Base-by-base conservation (phyloP, 2,888 invertebrate species). In the Cryptus viduatorius region DNA sequence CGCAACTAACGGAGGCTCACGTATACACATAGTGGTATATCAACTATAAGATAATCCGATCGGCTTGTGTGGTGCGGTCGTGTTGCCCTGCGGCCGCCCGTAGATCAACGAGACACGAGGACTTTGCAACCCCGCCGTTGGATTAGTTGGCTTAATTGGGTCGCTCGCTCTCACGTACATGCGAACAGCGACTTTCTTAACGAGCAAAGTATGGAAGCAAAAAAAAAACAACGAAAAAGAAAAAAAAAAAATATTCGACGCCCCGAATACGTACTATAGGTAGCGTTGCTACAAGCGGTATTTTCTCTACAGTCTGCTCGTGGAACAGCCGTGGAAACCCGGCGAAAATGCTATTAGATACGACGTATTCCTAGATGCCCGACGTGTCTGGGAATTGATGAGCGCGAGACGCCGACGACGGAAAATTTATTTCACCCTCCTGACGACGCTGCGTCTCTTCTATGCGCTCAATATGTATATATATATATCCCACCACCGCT, bases 121-220 rank as follows among this genome's bases (percentile, higher is more conserved):
- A 75, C 59, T 71, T 71, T 79, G 65, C 76, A 76, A 67, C 64
- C 65, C 75, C 65, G 67, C 67, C 72, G 76, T 83, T 44, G 83
- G 83, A 76, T 82, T 83, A 83, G 71, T 46, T 71, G 31, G 71
- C 79, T 79, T 83, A 76, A 83, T 83, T 83, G 79, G 76, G 67
- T 80, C 69, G 69, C 75, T 80, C 69, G 69, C 75, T 80, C 59
- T 29, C 44, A 31, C 50, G 53, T 71, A 76, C 79, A 31, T 68
- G 65, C 56, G 44, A 80, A 72, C 67, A 50, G 50, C 65, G 72
- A 72, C 56, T 79, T 79, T 76, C 76, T 56, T 80, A 83, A 83
- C 56, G 67, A 80, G 72, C 76, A 71, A 53, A 71, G 82, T 79
- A 83, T 69, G 61, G 50, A 53, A 10, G 69, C 24, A 44, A 50